phyloP scores from a whole-genome alignment of 2,797 vertebrate genomes.

The Argya squamiceps region DNA sequence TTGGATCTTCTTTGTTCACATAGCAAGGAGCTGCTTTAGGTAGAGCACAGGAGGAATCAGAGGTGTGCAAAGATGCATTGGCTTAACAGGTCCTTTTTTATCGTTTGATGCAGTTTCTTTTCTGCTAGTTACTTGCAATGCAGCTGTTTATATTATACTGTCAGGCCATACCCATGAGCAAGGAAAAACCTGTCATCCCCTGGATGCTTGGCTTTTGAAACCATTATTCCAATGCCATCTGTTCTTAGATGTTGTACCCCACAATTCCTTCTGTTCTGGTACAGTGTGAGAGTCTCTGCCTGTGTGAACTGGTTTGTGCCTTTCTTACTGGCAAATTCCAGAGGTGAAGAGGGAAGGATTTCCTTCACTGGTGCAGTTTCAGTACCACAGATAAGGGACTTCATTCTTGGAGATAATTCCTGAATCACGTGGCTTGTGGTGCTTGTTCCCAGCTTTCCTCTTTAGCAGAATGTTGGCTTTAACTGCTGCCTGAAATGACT shows the following conservation, averaged over 20 bases:
- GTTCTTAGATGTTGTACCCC: background rate
- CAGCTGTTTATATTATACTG: background rate
- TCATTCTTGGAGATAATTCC: background rate
- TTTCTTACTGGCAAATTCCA: background rate
- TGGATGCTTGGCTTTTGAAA: background rate
- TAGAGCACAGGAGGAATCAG: background rate
- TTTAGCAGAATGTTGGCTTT: background rate
- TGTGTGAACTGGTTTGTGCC: background rate
- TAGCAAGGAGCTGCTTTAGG: background rate
- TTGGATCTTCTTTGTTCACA: background rate
- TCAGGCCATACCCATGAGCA: background rate
- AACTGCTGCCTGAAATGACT: background rate
- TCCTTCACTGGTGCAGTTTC: background rate
- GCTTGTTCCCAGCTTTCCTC: background rate
- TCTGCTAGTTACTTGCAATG: background rate
- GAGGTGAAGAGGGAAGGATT: background rate
- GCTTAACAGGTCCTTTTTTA: background rate
- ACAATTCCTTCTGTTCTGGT: background rate
- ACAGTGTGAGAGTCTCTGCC: background rate
- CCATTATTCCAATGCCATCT: background rate
- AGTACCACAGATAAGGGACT: background rate
- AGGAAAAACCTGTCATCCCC: background rate
- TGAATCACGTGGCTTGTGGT: fast-evolving
- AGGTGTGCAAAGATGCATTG: background rate
- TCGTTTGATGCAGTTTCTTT: background rate